Percentiles rank a stretch among this genome's conserved stretches.
These are phyloP conservation scores for Drosophila subpulchrella DNA, from an alignment of 1,140 invertebrate genomes.

Conservation along the genomic window DNA sequence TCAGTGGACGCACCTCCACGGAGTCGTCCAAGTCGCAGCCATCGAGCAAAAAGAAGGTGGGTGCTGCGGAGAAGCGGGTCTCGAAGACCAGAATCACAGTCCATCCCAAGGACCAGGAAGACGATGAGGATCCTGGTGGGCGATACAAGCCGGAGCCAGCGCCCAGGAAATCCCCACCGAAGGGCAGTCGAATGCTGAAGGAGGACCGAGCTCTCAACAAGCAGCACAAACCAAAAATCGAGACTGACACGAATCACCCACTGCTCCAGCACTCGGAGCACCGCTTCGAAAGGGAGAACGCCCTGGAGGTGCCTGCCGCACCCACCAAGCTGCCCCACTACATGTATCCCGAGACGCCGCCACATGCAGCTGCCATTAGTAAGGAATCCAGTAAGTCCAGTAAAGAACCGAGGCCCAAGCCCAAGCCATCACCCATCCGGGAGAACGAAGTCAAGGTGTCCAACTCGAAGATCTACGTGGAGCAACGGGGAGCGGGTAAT, in stretches of 20 bases:
- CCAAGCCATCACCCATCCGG: slow-evolving; percentile 77
- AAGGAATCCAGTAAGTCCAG: slow-evolving; percentile 29
- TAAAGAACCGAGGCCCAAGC: slow-evolving; percentile 43
- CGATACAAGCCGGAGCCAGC: slow-evolving; percentile 84
- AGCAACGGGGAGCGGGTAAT: slow-evolving; percentile 5
- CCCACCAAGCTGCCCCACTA: slow-evolving; percentile 88
- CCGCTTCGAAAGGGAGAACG: slow-evolving; percentile 88
- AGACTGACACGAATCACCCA: slow-evolving; percentile 86
- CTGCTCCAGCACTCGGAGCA: slow-evolving; percentile 91
- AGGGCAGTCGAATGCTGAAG: slow-evolving; percentile 70
- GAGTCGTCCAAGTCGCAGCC: slow-evolving; percentile 68
- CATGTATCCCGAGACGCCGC: slow-evolving; percentile 86
- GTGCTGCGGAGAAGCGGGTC: slow-evolving; percentile 83
- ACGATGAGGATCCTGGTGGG: slow-evolving; percentile 78
- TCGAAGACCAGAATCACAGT: slow-evolving; percentile 82
- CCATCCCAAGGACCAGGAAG: slow-evolving; percentile 64
- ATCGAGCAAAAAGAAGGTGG: slow-evolving; percentile 52
- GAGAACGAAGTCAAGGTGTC: slow-evolving; percentile 80
- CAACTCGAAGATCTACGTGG: slow-evolving; percentile 60
- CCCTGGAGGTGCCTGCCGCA: slow-evolving; percentile 87
- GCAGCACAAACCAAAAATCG: slow-evolving; percentile 67
- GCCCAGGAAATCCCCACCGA: slow-evolving; percentile 70
- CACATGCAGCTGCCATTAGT: slow-evolving; percentile 44
- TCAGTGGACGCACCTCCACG: slow-evolving; percentile 67
- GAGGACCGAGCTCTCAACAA: slow-evolving; percentile 77